Conservation (phyloP, 2,113 vertebrate genomes). For the Dicerorhinus sumatrensis region DNA sequence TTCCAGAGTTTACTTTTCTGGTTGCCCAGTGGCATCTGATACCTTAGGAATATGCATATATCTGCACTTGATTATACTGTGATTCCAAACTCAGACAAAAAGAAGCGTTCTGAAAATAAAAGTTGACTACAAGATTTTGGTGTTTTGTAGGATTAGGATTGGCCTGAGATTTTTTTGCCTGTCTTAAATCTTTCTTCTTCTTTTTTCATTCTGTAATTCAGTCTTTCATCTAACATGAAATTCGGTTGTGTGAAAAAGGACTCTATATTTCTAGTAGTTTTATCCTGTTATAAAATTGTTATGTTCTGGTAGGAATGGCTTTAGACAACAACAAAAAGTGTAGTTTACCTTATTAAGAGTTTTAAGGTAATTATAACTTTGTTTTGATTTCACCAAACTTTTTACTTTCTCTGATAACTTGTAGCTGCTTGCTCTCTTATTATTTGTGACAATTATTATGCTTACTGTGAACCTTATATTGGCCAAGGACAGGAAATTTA, state of each 20-base stretch:
- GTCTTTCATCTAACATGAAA: neutral
- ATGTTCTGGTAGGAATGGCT: constrained; percentile 3
- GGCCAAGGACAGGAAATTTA: neutral
- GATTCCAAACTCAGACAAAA: constrained; percentile 5
- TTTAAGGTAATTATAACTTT: constrained; percentile 32
- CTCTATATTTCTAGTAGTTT: constrained; percentile 45
- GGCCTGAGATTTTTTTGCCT: neutral
- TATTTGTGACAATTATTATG: constrained; percentile 36
- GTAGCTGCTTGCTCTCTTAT: constrained; percentile 15
- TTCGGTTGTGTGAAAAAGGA: constrained; percentile 6
- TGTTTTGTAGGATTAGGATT: constrained; percentile 52
- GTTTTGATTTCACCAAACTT: constrained; percentile 37
- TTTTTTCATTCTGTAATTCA: neutral
- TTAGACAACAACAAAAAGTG: neutral
- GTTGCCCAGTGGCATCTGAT: neutral
- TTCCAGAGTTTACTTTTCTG: constrained; percentile 55
- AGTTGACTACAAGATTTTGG: neutral
- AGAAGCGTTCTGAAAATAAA: constrained; percentile 42
- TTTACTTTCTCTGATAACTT: constrained; percentile 51
- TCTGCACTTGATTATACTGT: constrained; percentile 21
- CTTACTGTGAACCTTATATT: constrained; percentile 31
- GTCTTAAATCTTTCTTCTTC: neutral
- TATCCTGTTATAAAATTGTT: constrained; percentile 50
- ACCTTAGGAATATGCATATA: neutral
- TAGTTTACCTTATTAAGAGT: constrained; percentile 36